Evolutionary conservation across 2,113 vertebrate species (phyloP).

Genomic region (Poeciliopsis occidentalis): DNA sequence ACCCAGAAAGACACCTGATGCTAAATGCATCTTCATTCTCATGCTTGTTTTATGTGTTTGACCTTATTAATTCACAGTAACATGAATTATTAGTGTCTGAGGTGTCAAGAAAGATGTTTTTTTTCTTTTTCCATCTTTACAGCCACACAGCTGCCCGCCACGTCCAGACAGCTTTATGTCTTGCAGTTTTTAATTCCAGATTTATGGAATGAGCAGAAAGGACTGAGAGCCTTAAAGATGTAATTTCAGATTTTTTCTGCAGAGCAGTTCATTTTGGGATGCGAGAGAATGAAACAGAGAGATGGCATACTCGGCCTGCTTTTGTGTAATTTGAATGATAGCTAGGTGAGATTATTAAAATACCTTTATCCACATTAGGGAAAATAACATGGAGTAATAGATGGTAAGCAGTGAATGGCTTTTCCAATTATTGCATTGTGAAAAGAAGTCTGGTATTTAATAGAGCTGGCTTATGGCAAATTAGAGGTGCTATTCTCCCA

Average conservation of each 20-base stretch:
- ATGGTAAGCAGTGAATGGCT: constrained; percentile 82
- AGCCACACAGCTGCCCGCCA: not conserved
- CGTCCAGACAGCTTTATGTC: not conserved
- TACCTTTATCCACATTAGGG: constrained; percentile 59
- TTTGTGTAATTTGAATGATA: constrained; percentile 54
- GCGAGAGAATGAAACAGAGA: constrained; percentile 36
- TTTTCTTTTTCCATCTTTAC: not conserved
- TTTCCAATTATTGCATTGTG: constrained; percentile 87
- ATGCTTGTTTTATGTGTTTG: not conserved
- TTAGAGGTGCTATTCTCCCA: constrained; percentile 85
- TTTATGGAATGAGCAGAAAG: constrained; percentile 12
- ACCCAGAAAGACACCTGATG: not conserved
- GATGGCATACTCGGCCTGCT: constrained; percentile 21
- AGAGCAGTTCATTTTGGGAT: constrained; percentile 2
- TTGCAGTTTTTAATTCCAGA: constrained; percentile 10
- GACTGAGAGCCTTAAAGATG: constrained; percentile 24
- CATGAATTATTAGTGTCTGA: constrained; percentile 1
- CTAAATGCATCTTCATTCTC: not conserved
- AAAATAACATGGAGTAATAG: constrained; percentile 73
- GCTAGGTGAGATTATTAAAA: constrained; percentile 67
- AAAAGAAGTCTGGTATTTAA: constrained; percentile 88
- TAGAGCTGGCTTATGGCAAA: constrained; percentile 87
- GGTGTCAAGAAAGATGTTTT: constrained; percentile 11
- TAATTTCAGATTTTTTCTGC: constrained; percentile 15
- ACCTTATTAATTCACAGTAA: not conserved